Evolutionary conservation across 2,797 vertebrate species (phyloP).

Genomic region (Pangasius mekongensis): DNA sequence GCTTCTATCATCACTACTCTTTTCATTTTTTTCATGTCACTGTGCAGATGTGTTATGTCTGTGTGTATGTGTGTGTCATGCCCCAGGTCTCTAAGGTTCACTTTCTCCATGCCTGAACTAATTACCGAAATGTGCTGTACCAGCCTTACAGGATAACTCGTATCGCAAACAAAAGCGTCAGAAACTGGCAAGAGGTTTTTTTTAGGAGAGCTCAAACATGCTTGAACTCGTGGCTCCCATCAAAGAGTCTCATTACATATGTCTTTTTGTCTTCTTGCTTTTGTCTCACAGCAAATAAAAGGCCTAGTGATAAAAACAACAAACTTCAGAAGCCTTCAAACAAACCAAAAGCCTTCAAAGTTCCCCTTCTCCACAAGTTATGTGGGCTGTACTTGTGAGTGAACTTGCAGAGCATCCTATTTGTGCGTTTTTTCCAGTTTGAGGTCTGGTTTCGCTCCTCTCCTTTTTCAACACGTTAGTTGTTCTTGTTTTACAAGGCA

Average conservation of each 20-base stretch:
- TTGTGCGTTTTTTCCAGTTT: neutral
- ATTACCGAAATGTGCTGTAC: conserved; percentile 10
- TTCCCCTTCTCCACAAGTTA: neutral
- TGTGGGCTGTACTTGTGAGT: neutral
- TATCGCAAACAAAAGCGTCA: neutral
- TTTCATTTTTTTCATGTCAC: neutral
- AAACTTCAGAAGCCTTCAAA: neutral
- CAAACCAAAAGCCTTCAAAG: conserved; percentile 9
- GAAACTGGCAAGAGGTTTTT: neutral
- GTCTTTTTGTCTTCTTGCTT: conserved; percentile 12
- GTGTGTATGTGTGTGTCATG: neutral
- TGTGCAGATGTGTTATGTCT: conserved; percentile 32
- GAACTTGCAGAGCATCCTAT: neutral
- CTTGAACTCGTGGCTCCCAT: conserved; percentile 6
- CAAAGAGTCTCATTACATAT: conserved; percentile 23
- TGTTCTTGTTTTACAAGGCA: neutral
- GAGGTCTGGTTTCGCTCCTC: neutral
- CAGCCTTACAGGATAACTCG: conserved; percentile 20
- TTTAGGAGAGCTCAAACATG: neutral
- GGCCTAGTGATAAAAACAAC: neutral
- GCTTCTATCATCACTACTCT: conserved; percentile 6
- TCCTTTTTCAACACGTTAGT: neutral
- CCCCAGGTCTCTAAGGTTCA: conserved; percentile 16
- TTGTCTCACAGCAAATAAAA: conserved; percentile 9
- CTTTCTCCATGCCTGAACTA: conserved; percentile 27